Base-by-base conservation (phyloP, 1,140 invertebrate species). In the Capitella teleta region DNA sequence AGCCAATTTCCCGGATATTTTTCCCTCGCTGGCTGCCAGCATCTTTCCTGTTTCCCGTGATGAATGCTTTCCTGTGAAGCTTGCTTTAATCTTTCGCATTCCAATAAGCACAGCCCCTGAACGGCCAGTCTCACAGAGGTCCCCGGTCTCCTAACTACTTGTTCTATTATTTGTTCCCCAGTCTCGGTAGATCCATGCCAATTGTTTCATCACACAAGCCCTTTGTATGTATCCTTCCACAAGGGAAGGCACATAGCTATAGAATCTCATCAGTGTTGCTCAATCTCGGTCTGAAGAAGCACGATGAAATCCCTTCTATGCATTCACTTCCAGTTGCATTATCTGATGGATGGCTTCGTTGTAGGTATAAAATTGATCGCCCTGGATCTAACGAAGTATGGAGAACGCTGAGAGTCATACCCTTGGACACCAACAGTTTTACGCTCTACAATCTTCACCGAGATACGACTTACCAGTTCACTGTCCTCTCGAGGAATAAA, bases 381-480 rank as follows among this genome's bases (percentile, higher is more conserved):
- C 28, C 34, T 26, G 45, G 28, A 12, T 28, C 23, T 36, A 16
- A 36, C 8, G 23, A 54, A 8, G 49, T 58, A 14, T 68, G 67
- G 66, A 36, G 57, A 26, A 61, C 61, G 12, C 58, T 71, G 52
- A 51, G 52, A 16, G 61, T 71, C 1, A 12, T 61, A 56, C 24
- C 57, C 21, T 82, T 86, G 37, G 87, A 88, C 49, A 86, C 84
- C 59, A 94, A 87, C 1, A 78, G 82, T 69, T 85, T 93, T 47
- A 91, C 87, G 50, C 86, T 98, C 63, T 91, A 91, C 67, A 82
- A 84, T 43, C 75, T 97, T 43, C 81, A 82, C 55, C 87, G 89
- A 3, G 86, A 87, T 45, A 92, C 87, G 5, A 82, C 83, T 23
- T 96, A 97, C 73, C 90, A 97, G 71, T 96, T 98, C 74, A 87